Evolutionary conservation across 2,888 invertebrate genomes (phyloP).

Genomic region (Cheilosia grossa): DNA sequence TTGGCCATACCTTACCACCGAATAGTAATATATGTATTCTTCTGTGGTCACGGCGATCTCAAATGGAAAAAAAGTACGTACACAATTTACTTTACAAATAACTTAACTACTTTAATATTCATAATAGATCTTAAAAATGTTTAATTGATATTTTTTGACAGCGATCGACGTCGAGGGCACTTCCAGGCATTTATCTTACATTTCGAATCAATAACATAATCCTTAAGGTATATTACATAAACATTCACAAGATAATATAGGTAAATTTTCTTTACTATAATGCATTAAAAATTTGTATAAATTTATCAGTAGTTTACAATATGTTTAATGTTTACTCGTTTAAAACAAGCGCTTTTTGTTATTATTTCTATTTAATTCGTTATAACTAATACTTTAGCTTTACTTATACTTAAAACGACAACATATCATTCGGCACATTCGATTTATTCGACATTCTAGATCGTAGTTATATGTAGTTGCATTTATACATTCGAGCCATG

Average conservation of each 20-base stretch:
- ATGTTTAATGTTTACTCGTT: constrained; percentile 1
- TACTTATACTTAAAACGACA: constrained; percentile 49
- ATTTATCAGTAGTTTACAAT: constrained; percentile 6
- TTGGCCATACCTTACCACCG: no score
- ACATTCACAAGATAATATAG: constrained; percentile 2
- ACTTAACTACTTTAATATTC: constrained; percentile 42
- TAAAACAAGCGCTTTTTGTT: constrained; percentile 8
- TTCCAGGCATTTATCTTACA: constrained; percentile 61
- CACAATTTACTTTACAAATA: constrained; percentile 38
- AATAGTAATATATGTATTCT: no score
- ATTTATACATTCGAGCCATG: constrained; percentile 33
- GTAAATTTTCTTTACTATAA: neutral
- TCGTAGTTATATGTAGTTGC: constrained; percentile 12
- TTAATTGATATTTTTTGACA: constrained; percentile 37
- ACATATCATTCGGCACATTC: constrained; percentile 48
- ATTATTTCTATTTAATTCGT: neutral
- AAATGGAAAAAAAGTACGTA: neutral
- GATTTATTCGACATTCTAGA: constrained; percentile 28
- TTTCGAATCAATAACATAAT: constrained; percentile 34
- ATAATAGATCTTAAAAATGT: constrained; percentile 37
- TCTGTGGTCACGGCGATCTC: no score
- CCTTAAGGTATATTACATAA: constrained; percentile 25
- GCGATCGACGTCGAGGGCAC: constrained; percentile 22
- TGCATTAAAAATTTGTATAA: neutral
- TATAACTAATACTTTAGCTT: constrained; percentile 19